Evolutionary conservation across 2,113 vertebrate species (phyloP).

Genomic region (Etheostoma spectabile): DNA sequence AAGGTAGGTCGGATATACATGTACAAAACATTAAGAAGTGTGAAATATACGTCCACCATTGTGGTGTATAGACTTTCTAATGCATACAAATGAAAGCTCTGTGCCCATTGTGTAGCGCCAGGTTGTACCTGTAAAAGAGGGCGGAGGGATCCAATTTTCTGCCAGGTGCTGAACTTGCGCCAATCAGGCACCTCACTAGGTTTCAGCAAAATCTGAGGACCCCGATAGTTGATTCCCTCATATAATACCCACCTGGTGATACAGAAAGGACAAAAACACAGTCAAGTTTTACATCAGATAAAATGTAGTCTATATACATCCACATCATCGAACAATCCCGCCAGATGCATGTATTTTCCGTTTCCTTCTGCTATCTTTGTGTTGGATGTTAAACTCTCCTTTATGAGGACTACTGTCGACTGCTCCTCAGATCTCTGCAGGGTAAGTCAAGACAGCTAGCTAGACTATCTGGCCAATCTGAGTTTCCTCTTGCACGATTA

Average conservation of each 20-base stretch:
- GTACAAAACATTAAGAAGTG: neutral
- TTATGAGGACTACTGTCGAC: too few relatives aligned
- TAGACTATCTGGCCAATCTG: too few relatives aligned
- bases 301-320: too few relatives aligned
- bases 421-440: too few relatives aligned
- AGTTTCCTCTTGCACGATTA: too few relatives aligned
- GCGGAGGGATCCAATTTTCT: constrained; percentile 91
- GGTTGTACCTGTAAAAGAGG: constrained; percentile 90
- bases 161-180: constrained; percentile 85
- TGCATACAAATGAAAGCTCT: neutral
- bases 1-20: neutral
- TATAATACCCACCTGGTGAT: constrained; percentile 91
- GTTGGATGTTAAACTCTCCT: too few relatives aligned
- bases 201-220: constrained; percentile 89
- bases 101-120: neutral
- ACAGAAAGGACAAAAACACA: constrained; percentile 3
- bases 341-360: too few relatives aligned
- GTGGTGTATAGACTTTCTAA: neutral
- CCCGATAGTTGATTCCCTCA: constrained; percentile 89
- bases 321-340: too few relatives aligned
- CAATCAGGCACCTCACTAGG: constrained; percentile 88
- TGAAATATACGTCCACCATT: neutral
- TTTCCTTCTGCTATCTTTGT: too few relatives aligned
- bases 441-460: too few relatives aligned
- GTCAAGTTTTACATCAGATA: neutral